phyloP scores from a whole-genome alignment of 2,888 invertebrate species.

The Pyrocoelia pectoralis region DNA sequence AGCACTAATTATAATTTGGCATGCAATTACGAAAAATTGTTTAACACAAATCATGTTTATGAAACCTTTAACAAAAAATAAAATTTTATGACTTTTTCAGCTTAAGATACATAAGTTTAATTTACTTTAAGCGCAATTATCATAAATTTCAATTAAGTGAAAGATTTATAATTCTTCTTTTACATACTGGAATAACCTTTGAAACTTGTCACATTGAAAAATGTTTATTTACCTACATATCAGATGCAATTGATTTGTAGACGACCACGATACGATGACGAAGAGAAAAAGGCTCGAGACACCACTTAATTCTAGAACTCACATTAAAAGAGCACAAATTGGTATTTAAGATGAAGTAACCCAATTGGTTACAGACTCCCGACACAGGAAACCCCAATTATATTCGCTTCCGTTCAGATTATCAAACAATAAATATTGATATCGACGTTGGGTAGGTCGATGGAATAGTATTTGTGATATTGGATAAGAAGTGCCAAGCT shows the following conservation, averaged over 20 bases:
- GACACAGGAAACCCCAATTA: conserved; percentile 10
- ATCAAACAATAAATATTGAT: conserved; percentile 4
- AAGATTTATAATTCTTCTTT: neutral
- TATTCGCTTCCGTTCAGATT: conserved; percentile 10
- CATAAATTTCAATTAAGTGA: neutral
- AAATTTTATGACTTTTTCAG: neutral
- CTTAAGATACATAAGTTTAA: neutral
- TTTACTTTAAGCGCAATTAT: neutral
- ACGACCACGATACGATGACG: neutral
- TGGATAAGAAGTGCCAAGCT: neutral
- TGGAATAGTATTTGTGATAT: neutral
- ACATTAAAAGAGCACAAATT: neutral
- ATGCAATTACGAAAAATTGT: neutral
- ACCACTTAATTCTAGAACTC: neutral
- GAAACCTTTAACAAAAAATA: neutral
- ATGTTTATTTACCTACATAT: neutral
- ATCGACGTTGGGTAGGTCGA: neutral
- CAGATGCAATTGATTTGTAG: neutral
- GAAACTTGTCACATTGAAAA: neutral
- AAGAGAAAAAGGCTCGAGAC: neutral
- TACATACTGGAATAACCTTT: neutral
- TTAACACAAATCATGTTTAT: neutral
- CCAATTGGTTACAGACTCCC: conserved; percentile 9
- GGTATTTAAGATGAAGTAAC: neutral
- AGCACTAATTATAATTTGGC: neutral